A percentile compares a stretch with the other conserved stretches of the same genome.
These are phyloP conservation scores for Bombus difficillimus DNA, from an alignment of 1,140 invertebrate genomes.

Conservation along the genomic window DNA sequence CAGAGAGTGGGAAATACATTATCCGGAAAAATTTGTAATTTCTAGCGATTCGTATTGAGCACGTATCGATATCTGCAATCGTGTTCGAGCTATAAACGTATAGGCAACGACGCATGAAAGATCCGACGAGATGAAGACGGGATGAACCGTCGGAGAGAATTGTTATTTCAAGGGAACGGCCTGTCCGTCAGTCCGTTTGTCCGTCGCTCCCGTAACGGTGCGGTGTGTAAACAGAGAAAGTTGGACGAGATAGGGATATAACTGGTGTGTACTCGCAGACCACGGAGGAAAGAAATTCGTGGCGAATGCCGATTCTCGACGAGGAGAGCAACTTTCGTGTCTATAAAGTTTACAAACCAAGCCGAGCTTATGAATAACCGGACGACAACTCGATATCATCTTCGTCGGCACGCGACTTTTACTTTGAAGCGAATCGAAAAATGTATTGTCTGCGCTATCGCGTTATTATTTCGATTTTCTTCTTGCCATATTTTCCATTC, in stretches of 20 bases:
- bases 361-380: background rate
- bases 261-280: constrained; percentile 45
- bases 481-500: background rate
- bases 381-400: too few species aligned
- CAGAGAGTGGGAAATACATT: rapidly evolving
- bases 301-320: constrained; percentile 40
- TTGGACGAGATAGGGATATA: constrained; percentile 66
- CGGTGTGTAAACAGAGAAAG: constrained; percentile 74
- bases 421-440: background rate
- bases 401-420: background rate
- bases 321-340: background rate
- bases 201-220: constrained; percentile 67
- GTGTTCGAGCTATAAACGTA: background rate
- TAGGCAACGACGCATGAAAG: constrained; percentile 24
- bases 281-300: constrained; percentile 52
- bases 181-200: constrained; percentile 65
- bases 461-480: background rate
- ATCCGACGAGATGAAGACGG: constrained; percentile 29
- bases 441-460: background rate
- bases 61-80: constrained; percentile 24
- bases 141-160: constrained; percentile 54
- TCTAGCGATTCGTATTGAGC: constrained; percentile 13
- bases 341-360: background rate
- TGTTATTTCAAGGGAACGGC: constrained; percentile 75
- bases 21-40: too few species aligned